Base-by-base conservation (phyloP, 2,113 vertebrate genomes). In the Noctilio leporinus region DNA sequence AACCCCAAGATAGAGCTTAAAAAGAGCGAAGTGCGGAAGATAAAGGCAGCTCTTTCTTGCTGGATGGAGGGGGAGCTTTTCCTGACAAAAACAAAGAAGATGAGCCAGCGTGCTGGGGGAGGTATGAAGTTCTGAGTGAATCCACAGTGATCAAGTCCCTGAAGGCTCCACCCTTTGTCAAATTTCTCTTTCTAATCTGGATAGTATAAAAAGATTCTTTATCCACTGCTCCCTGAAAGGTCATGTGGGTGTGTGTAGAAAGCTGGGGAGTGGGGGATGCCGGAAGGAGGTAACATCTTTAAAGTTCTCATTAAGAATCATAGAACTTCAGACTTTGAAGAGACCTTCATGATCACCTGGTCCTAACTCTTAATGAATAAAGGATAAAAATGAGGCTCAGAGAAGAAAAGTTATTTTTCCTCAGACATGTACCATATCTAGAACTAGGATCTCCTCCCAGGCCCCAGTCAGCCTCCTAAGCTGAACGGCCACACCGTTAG, bases 401-500 rank as follows among this genome's bases (percentile, higher is more conserved):
- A 86, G 89, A 93, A 93, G 94, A 96, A 81, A 95, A 16, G 10
- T 94, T 83, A 95, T 94, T 97, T 93, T 57, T 85, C 93, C 86
- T 86, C 94, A 96, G 82, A 96, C 53, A 76, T 30, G 2, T 26
- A 91, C 24, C 1, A 8, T 45, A 8, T 47, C 38, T 64, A 47
- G 55, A 89, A 85, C 43, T 59, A n/a, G 24, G 22, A 4, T 94
- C 35, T 90, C n/a, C 28, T 72, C n/a, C 78, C 7, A 43, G 28
- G 43, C 30, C 43, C 59, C 28, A 64, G 51, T 28, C 22, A 19
- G 43, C 51, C 26, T 45, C 3, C 72, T 91, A 55, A 70, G 30
- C 38, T 73, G 47, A 86, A 28, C 17, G 43, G 4, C 11, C 43
- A 20, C 7, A 1, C 3, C 3, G 9, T 3, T 51, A 40, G 24